Conservation (phyloP, 2,113 vertebrate genomes). For the Rallus limicola region DNA sequence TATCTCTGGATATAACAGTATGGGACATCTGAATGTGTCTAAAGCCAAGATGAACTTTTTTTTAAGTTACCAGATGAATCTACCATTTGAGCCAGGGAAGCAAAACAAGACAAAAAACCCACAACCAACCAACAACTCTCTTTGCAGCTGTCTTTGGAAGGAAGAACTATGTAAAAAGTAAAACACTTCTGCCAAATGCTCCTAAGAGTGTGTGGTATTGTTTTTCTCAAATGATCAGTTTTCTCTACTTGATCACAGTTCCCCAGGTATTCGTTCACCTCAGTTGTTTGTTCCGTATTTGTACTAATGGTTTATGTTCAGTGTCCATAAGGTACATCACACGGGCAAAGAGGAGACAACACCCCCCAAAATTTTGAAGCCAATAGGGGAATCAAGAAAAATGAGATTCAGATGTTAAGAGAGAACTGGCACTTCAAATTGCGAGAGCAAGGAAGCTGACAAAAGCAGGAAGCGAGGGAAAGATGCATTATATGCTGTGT, state of each 20-base stretch:
- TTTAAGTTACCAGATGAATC: not conserved
- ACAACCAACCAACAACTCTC: not conserved
- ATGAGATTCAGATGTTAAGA: not conserved
- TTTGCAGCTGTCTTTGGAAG: conserved; percentile 38
- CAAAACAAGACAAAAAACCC: not conserved
- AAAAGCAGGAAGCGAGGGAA: not conserved
- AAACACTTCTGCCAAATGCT: not conserved
- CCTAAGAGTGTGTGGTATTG: conserved; percentile 1
- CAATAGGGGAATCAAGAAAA: not conserved
- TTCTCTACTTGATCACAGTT: conserved; percentile 19
- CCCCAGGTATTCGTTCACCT: conserved; percentile 24
- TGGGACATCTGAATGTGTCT: not conserved
- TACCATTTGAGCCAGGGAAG: not conserved
- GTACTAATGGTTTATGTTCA: not conserved
- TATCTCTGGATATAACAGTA: not conserved
- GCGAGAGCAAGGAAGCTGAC: not conserved
- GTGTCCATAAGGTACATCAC: not conserved
- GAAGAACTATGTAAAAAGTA: not conserved
- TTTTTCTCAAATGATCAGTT: conserved; percentile 47
- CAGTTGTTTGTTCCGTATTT: conserved; percentile 25
- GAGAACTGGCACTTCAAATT: not conserved
- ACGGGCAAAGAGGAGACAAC: not conserved
- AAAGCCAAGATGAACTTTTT: not conserved
- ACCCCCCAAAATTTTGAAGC: not conserved
- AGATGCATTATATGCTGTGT: not conserved